phyloP scores from a whole-genome alignment of 2,797 vertebrate species.

The Antrozous pallidus region DNA sequence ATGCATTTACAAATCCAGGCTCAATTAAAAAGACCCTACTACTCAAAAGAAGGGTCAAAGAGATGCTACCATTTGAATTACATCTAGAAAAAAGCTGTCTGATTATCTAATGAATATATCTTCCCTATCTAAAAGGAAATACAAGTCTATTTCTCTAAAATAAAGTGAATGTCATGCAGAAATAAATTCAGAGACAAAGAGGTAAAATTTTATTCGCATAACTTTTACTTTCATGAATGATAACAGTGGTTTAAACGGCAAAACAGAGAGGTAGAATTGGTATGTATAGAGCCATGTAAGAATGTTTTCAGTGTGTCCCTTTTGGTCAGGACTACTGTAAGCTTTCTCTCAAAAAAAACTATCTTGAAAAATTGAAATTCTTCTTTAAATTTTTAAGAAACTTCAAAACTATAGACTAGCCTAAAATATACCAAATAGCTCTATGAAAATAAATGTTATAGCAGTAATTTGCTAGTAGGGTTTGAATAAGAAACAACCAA shows the following conservation, averaged over 20 bases:
- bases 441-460: conserved; percentile 31
- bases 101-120: neutral
- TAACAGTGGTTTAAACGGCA: neutral
- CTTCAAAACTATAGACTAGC: neutral
- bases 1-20: neutral
- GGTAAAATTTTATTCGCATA: neutral
- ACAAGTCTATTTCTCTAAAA: neutral
- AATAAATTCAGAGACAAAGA: neutral
- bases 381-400: conserved; percentile 41
- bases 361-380: conserved; percentile 39
- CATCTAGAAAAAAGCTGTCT: neutral
- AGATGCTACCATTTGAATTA: neutral
- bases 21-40: neutral
- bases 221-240: neutral
- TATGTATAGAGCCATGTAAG: neutral
- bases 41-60: neutral
- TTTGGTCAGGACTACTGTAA: neutral
- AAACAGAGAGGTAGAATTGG: neutral
- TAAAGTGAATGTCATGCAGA: neutral
- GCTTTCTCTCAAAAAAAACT: conserved; percentile 11
- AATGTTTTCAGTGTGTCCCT: neutral
- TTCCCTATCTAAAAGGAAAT: neutral
- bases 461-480: conserved; percentile 48
- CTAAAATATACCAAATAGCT: conserved; percentile 23
- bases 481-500: neutral